Evolutionary conservation across 2,113 vertebrate genomes (phyloP).

Genomic region (Hiodon tergisus): DNA sequence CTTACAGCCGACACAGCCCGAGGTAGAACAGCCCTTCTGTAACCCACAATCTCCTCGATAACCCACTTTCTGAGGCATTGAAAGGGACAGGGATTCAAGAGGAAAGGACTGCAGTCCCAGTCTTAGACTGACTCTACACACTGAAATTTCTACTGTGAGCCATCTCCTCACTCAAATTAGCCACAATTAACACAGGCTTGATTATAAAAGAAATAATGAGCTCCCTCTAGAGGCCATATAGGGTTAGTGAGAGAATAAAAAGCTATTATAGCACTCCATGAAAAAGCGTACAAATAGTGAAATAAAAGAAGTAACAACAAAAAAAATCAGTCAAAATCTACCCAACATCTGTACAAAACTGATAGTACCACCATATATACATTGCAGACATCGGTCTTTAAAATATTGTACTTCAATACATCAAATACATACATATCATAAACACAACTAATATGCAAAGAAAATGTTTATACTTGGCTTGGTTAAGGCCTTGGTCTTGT

Average conservation of each 20-base stretch:
- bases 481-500: neutral
- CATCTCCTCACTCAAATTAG: slow-evolving; percentile 53
- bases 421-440: too few species aligned
- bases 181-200: slow-evolving; percentile 52
- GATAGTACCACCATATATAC: neutral
- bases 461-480: too few species aligned
- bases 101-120: slow-evolving; percentile 39
- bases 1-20: slow-evolving; percentile 20
- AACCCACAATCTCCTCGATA: slow-evolving; percentile 38
- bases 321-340: neutral
- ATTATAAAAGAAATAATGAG: slow-evolving; percentile 55
- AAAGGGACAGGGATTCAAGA: slow-evolving; percentile 38
- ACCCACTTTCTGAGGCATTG: slow-evolving; percentile 28
- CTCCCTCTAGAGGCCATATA: slow-evolving; percentile 64
- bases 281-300: neutral
- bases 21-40: slow-evolving; percentile 27
- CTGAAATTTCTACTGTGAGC: slow-evolving; percentile 9
- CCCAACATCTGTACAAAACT: neutral
- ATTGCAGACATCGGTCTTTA: neutral
- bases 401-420: neutral
- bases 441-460: too few species aligned
- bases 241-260: slow-evolving; percentile 34
- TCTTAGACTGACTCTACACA: slow-evolving; percentile 31
- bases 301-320: neutral
- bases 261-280: neutral